Conservation (phyloP, 2,113 vertebrate species). For the Dicaeum eximium region DNA sequence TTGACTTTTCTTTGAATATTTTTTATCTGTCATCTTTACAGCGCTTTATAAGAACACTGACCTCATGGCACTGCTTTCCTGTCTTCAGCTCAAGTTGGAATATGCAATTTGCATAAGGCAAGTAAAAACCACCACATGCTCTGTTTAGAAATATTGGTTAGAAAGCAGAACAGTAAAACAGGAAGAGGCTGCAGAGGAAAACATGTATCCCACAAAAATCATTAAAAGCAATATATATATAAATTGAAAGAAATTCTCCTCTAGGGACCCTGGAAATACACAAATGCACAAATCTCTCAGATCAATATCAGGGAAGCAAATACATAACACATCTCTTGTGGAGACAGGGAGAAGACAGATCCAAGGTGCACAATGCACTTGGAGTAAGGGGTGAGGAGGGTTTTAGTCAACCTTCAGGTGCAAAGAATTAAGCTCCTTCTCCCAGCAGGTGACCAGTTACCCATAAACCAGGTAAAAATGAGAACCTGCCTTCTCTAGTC, state of each 20-base stretch:
- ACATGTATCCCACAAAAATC: neutral
- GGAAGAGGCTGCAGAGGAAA: neutral
- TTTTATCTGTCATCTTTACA: neutral
- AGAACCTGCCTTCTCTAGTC: neutral
- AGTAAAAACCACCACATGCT: neutral
- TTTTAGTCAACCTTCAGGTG: neutral
- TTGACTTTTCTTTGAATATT: neutral
- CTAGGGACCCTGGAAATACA: neutral
- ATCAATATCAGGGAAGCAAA: neutral
- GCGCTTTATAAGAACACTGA: neutral
- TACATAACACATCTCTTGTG: neutral
- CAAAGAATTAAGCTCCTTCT: neutral
- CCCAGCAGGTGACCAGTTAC: neutral
- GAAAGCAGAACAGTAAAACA: neutral
- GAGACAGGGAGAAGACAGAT: neutral
- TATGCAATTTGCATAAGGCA: neutral
- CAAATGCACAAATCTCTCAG: neutral
- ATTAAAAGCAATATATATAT: neutral
- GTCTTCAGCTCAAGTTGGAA: neutral
- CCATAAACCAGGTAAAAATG: neutral
- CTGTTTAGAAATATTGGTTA: neutral
- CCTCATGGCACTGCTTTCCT: neutral
- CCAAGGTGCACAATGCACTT: neutral
- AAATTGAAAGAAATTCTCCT: constrained; percentile 3
- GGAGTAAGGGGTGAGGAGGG: neutral